Base-by-base conservation (phyloP, 2,797 vertebrate species). In the Amblyraja radiata region DNA sequence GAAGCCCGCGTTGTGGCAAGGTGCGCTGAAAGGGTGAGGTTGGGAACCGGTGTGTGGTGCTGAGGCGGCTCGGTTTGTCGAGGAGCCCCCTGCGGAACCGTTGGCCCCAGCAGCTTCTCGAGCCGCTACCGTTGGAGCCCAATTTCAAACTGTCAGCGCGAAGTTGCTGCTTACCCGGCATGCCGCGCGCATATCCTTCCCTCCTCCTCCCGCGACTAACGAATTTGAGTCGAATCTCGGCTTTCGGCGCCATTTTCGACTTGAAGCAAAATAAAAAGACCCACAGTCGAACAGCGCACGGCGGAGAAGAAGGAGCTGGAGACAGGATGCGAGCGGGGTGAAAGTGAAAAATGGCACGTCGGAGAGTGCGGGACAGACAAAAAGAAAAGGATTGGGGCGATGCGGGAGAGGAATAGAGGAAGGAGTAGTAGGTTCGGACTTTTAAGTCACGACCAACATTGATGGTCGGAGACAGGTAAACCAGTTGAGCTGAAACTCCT, bases 211-310 rank as follows among this genome's bases (percentile, higher is more conserved):
- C 78, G 32, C 78, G 32, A 65, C 97, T 97, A 97, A 97, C 97
- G 97, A 98, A 98, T 99, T 99, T 99, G 98, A 99, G 99, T 99
- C 98, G 99, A 97, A 97, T 96, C 95, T 93, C 95, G 96, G 97
- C 97, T 99, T 99, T 99, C 97, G 98, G 98, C 98, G 98, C 98
- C 98, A 99, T 99, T 99, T 99, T 99, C 97, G 98, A 99, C 97
- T 74, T 99, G 96, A 97, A 96, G 97, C 39, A 76, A 92, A 54
- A 76, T n/a, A 73, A 92, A 76, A 25, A 46, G 13, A 3, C 18
- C 21, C 13, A 21, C 96, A 95, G 96, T 96, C 96, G 96, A 96
- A 95, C 93, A 80, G 68, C 32, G 93, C 86, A 61, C 90, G 13
- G 1, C 91, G 73, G 93, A 90, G 93, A 88, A 94, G 94, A 95